Evolutionary conservation across 2,797 vertebrate genomes (phyloP).

Genomic region (Crossoptilon crossoptilon): DNA sequence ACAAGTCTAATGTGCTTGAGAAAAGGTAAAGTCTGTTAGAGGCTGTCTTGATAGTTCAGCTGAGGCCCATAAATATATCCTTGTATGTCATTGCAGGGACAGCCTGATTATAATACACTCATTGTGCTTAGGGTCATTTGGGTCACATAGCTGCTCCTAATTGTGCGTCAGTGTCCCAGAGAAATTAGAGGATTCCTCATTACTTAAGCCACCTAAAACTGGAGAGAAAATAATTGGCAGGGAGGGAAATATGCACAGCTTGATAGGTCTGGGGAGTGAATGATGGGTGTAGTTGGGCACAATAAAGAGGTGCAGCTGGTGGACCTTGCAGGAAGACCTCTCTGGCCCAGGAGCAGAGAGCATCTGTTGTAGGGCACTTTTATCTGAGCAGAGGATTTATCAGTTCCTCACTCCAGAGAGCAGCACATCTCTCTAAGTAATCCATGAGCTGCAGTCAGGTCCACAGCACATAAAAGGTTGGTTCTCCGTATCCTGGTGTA

Average conservation of each 20-base stretch:
- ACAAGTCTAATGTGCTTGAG: background rate
- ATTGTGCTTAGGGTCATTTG: background rate
- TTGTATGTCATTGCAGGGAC: background rate
- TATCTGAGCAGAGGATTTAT: background rate
- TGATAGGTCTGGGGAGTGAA: background rate
- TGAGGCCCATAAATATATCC: background rate
- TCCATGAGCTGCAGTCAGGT: background rate
- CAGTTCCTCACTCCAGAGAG: background rate
- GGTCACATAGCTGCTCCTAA: background rate
- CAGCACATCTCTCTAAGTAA: too few relatives aligned
- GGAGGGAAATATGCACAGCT: background rate
- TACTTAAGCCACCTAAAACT: background rate
- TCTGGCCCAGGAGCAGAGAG: background rate
- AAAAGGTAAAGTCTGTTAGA: background rate
- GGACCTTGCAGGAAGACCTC: background rate
- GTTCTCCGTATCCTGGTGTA: rapidly evolving
- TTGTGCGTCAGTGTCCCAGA: background rate
- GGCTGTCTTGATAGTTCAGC: background rate
- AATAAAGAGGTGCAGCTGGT: background rate
- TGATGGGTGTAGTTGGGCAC: background rate
- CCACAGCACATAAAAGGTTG: rapidly evolving
- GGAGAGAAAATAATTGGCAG: background rate
- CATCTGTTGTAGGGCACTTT: background rate
- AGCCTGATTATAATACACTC: background rate
- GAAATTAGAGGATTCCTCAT: background rate